Evolutionary conservation across 1,140 invertebrate species (phyloP).

Genomic region (Phymorhynchus buccinoides): DNA sequence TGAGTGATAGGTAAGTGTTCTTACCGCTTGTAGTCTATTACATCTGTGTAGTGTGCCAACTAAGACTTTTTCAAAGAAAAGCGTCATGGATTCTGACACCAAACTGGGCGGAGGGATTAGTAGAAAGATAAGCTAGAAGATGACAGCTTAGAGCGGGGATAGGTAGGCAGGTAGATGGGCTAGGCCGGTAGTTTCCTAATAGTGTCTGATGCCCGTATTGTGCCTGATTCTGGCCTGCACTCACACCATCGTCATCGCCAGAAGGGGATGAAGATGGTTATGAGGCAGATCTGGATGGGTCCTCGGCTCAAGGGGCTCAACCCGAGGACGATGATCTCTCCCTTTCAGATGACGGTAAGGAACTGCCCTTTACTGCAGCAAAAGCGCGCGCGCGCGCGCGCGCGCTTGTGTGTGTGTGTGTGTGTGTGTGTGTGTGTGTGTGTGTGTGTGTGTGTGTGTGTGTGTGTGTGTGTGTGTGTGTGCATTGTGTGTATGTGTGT

Average conservation of each 20-base stretch:
- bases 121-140: neutral
- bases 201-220: neutral
- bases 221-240: neutral
- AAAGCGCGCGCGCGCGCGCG: neutral
- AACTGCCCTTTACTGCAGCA: neutral
- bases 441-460: no score
- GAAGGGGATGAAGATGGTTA: constrained; percentile 51
- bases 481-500: neutral
- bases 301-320: neutral
- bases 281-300: constrained; percentile 52
- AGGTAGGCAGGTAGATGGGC: neutral
- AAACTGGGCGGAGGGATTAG: neutral
- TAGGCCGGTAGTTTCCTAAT: neutral
- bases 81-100: neutral
- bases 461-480: neutral
- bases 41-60: no score
- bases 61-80: neutral
- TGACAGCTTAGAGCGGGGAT: neutral
- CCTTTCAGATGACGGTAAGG: constrained; percentile 33
- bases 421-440: neutral
- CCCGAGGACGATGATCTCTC: constrained; percentile 18
- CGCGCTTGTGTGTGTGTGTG: neutral
- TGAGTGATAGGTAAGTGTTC: no score
- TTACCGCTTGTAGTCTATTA: no score
- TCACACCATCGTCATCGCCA: neutral